Percentiles rank a stretch among this genome's conserved stretches.
Conservation (phyloP, 64 coral and sea anemone species). For the Montipora foliosa region DNA sequence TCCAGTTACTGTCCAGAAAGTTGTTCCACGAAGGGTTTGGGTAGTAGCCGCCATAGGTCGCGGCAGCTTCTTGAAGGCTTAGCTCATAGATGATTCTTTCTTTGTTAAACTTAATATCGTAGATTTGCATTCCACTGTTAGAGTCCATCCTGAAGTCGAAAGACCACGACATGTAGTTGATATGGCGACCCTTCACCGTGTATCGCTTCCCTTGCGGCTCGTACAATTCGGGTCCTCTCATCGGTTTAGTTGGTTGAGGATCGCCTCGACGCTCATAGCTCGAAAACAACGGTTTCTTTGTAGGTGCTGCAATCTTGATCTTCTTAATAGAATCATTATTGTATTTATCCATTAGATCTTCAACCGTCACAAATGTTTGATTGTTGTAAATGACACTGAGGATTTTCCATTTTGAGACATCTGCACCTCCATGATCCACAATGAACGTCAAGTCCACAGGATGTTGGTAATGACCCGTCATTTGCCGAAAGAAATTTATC, state of each 20-base stretch:
- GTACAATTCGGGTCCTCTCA: conserved; percentile 52
- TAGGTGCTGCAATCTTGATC: conserved; percentile 33
- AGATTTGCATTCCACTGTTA: conserved; percentile 41
- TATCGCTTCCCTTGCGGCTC: conserved; percentile 67
- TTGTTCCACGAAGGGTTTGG: conserved; percentile 48
- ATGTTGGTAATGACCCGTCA: not conserved
- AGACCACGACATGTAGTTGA: conserved; percentile 70
- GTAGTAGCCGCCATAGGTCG: conserved; percentile 56
- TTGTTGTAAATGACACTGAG: conserved; percentile 60
- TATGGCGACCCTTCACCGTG: conserved; percentile 25
- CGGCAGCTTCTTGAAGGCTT: conserved; percentile 60
- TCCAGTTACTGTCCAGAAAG: conserved; percentile 51
- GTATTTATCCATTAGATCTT: conserved; percentile 8
- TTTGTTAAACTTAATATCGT: conserved; percentile 47
- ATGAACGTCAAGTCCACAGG: conserved; percentile 36
- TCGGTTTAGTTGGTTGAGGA: conserved; percentile 42
- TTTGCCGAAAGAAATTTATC: conserved; percentile 7
- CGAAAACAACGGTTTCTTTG: not conserved
- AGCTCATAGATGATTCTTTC: conserved; percentile 61
- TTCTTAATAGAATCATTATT: not conserved
- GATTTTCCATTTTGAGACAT: conserved; percentile 56
- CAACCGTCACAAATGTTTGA: conserved; percentile 46
- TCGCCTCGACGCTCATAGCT: conserved; percentile 43
- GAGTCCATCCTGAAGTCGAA: conserved; percentile 71
- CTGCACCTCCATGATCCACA: conserved; percentile 32